Evolutionary conservation across 2,113 vertebrate species (phyloP), one percentile per base, ranked within the genome.

Genomic region (Sardina pilchardus): DNA sequence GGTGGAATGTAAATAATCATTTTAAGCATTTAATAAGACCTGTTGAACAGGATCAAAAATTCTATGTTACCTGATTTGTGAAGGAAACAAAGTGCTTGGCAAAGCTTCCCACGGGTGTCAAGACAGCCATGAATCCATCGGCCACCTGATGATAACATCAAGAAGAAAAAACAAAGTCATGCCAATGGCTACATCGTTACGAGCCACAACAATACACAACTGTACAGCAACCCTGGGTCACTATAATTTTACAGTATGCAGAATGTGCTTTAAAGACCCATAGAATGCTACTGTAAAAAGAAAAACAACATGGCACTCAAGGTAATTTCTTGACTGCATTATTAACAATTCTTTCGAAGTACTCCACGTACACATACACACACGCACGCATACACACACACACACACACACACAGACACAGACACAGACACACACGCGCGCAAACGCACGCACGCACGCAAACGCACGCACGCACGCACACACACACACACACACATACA

Each of bases 71-170:
- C 94, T 94, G 81, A 7, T 81, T 47, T 21, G 93, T 93, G 80
- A 96, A 88, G 82, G 93, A 88, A 30, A 94, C 93, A 89, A 96
- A 94, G 14, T 94, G 82, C 34, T 88, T 90, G 53, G 92, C 92
- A 2, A 96, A 93, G 84, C 90, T 93, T 19, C 91, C 85, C 1
- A 94, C 16, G 4, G 94, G 94, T 88, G 42, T 91, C 71, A 95
- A 89, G 4, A 88, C 91, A 0, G 0, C 85, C 91, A 92, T 88
- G 67, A 95, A 89, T 6, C 87, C 90, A 1, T 90, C 90, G n/a
- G 90, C 21, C 17, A 89, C 82, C 95, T 95, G 92, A 83, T 9
- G 3, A 82, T 30, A 16, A 82, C 30, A 14, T 24, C 0, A 42
- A 59, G 39, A 26, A 12, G 0, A 84, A 82, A 42, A 10, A 48